phyloP scores from a whole-genome alignment of 2,113 vertebrate species.

The Lichenostomus cassidix region DNA sequence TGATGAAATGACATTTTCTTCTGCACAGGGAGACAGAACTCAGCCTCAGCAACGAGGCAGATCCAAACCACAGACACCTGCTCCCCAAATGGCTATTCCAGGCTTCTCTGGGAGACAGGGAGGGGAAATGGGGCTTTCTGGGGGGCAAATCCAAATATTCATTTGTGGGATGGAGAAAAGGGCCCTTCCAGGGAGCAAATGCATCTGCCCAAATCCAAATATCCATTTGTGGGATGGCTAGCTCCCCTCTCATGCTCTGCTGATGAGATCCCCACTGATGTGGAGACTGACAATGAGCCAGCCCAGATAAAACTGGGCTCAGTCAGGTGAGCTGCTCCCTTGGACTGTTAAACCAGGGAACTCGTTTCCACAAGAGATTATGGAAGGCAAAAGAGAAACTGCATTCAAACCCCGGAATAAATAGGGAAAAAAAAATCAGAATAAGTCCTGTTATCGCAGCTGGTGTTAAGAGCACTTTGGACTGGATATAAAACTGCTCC shows the following conservation, averaged over 20 bases:
- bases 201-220: background rate
- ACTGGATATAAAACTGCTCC: background rate
- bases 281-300: no score
- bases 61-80: background rate
- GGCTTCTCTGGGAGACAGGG: background rate
- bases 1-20: slow-evolving; percentile 35
- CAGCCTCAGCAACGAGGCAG: background rate
- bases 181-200: background rate
- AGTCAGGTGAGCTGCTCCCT: background rate
- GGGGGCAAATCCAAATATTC: background rate
- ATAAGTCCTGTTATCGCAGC: background rate
- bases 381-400: slow-evolving; percentile 10
- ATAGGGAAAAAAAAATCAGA: background rate
- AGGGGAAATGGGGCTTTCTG: background rate
- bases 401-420: background rate
- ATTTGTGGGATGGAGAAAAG: background rate
- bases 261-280: no score
- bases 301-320: background rate
- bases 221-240: background rate
- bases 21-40: background rate
- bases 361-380: background rate
- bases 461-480: slow-evolving; percentile 3
- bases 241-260: background rate
- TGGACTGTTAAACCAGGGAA: background rate
- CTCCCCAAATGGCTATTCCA: background rate